Evolutionary conservation across 2,797 vertebrate genomes (phyloP), one percentile per base, ranked within the genome.

Genomic region (Tinamus major): DNA sequence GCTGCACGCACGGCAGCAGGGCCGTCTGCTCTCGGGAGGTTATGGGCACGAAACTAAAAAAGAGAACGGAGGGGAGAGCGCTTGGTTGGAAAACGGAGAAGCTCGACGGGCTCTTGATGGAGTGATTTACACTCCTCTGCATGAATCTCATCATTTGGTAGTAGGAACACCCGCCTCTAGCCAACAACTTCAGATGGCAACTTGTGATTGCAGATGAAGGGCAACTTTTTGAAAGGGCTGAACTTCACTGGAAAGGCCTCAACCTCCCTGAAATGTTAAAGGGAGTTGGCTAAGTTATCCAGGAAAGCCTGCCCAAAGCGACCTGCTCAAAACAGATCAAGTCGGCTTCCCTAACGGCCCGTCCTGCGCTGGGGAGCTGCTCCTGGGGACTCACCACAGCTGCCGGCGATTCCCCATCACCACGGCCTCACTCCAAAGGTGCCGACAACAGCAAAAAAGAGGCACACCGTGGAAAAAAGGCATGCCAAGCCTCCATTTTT

Each of bases 41-140:
- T 16, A 5, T 0, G 1, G 39, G 15, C 26, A 3, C 19, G n/a
- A 14, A 1, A 1, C 58, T 5, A 24, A 35, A 23, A 49, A 41
- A 53, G 19, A 49, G 35, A 53, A 49, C 29, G 29, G 76, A 6
- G 8, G 37, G 55, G 2, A 1, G 65, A 64, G 20, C 53, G 18
- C 48, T 37, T 26, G 3, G 49, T 17, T 0, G 2, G 3, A 62
- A 53, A 51, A 27, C 35, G 17, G 23, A 37, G 68, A 1, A 8
- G 64, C 71, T 80, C 14, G 1, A 39, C 48, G 39, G 27, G 51
- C 35, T 61, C 62, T 15, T 2, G 20, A 21, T n/a, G 42, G 59
- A 39, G 55, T 39, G 41, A 23, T 29, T 4, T 3, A 15, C 48
- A 51, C 16, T 44, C 74, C 68, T n/a, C 1, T 0, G 42, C 26